phyloP scores from a whole-genome alignment of 2,888 invertebrate genomes.

The Lasioglossum leucozonium region DNA sequence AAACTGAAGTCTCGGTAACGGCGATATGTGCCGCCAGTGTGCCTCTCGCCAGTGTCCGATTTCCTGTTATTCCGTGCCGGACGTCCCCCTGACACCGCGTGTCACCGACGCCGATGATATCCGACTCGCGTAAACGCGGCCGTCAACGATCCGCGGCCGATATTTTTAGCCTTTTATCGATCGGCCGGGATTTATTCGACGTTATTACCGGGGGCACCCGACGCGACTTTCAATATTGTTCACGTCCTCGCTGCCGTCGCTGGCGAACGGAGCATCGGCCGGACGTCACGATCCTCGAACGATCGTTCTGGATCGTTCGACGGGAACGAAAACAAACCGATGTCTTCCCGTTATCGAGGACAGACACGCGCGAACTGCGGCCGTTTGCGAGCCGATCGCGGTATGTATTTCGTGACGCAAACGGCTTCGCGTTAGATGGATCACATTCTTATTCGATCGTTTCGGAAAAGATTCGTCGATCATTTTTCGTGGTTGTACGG shows the following conservation, averaged over 20 bases:
- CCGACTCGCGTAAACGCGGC: constrained; percentile 40
- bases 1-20: constrained; percentile 65
- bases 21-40: constrained; percentile 42
- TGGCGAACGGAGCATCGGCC: not conserved
- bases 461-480: no score
- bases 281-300: constrained; percentile 10
- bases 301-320: not conserved
- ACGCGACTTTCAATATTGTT: not conserved
- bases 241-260: not conserved
- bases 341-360: not conserved
- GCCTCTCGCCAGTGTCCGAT: constrained; percentile 68
- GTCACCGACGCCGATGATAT: constrained; percentile 45
- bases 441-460: no score
- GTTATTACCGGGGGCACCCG: no score
- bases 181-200: constrained; percentile 41
- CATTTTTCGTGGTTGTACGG: no score
- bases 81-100: constrained; percentile 52
- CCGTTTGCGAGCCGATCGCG: not conserved
- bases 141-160: constrained; percentile 35
- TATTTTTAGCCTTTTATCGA: constrained; percentile 60
- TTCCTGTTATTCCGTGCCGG: constrained; percentile 71
- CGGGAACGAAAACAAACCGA: not conserved
- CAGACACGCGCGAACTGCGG: not conserved
- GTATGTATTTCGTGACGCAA: not conserved
- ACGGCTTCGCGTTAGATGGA: not conserved